Percentiles rank a stretch among this genome's conserved stretches.
phyloP scores from a whole-genome alignment of 2,113 vertebrate species.

The Cisticola juncidis region DNA sequence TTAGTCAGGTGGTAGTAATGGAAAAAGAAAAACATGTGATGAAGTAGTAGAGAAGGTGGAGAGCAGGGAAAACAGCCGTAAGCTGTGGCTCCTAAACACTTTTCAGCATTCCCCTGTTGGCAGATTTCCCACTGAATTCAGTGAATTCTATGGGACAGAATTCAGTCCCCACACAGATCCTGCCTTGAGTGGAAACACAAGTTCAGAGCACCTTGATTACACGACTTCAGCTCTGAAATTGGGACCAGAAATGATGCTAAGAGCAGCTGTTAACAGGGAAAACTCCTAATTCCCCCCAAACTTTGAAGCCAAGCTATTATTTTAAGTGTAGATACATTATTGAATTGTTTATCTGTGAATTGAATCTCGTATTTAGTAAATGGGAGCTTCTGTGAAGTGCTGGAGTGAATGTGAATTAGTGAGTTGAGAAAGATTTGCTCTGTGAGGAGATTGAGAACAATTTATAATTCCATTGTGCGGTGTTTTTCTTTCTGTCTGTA shows the following conservation, averaged over 20 bases:
- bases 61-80: not conserved
- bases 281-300: not conserved
- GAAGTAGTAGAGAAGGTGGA: not conserved
- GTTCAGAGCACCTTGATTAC: not conserved
- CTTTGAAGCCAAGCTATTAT: not conserved
- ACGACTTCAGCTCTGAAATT: not conserved
- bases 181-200: not conserved
- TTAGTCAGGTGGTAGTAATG: not conserved
- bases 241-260: not conserved
- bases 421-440: constrained; percentile 9
- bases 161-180: not conserved
- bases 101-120: not conserved
- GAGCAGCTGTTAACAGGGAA: not conserved
- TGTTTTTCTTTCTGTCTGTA: constrained; percentile 26
- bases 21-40: not conserved
- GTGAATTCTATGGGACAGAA: not conserved
- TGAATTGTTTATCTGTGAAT: constrained; percentile 23
- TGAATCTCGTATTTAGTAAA: constrained; percentile 43
- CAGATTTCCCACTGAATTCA: not conserved
- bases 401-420: constrained; percentile 23
- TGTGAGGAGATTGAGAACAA: not conserved
- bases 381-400: not conserved
- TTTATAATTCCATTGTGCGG: not conserved
- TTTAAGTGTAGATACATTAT: constrained; percentile 39
- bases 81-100: not conserved